These are phyloP conservation scores for Callitettix versicolor DNA, from an alignment of 1,140 invertebrate species.

Conservation along the genomic window DNA sequence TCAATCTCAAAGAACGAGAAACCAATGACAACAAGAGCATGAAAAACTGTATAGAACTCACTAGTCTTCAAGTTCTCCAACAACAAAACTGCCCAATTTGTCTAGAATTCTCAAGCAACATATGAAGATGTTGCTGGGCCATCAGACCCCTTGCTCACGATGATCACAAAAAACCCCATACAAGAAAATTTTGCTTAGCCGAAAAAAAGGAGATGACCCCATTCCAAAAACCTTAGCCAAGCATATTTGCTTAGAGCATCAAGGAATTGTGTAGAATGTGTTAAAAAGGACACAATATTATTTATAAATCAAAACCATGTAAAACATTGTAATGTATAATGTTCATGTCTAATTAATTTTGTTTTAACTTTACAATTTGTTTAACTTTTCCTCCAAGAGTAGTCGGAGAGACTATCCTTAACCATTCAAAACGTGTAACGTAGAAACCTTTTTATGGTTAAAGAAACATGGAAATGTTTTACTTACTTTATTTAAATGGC, in stretches of 20 bases:
- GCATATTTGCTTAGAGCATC: background rate
- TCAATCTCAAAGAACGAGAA: background rate
- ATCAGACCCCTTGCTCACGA: background rate
- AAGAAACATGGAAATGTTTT: too few species aligned
- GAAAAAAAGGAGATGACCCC: conserved; percentile 8
- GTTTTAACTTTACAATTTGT: too few species aligned
- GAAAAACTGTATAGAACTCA: background rate
- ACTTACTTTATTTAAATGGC: too few species aligned
- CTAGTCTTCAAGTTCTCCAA: background rate
- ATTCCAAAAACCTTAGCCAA: background rate
- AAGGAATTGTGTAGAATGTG: conserved; percentile 1
- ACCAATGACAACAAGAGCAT: background rate
- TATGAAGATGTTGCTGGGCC: background rate
- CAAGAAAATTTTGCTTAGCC: background rate
- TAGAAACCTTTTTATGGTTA: too few species aligned
- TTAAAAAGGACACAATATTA: background rate
- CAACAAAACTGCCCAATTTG: background rate
- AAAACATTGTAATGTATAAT: too few species aligned
- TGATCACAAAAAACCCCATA: background rate
- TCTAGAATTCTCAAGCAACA: background rate
- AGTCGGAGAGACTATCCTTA: too few species aligned
- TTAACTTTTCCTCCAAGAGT: too few species aligned
- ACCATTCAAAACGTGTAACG: too few species aligned
- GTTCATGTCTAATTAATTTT: too few species aligned
- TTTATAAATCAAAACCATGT: too few species aligned